Base-by-base conservation (phyloP, 1,140 invertebrate genomes). In the Lucilia sericata region DNA sequence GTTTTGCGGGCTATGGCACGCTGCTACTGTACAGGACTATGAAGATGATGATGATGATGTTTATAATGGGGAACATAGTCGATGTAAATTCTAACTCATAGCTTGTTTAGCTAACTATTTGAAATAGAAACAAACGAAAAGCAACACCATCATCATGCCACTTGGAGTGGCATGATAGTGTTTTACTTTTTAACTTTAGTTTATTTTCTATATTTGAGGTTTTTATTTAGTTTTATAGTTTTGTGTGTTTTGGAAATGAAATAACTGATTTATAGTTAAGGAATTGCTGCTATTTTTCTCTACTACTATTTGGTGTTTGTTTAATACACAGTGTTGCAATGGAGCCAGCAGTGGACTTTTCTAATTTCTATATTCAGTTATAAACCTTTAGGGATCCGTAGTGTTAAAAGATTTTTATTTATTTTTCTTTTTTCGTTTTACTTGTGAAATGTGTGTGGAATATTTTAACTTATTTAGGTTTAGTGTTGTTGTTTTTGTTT, bases 211-310 rank as follows among this genome's bases (percentile, higher is more conserved):
- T 55, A 55, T 55, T 55, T 55, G 51, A 55, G 51, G 51, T 55
- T 55, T 55, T 55, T 55, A 55, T 55, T 55, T 55, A 55, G 51
- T 55, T 55, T 55, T 42, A 42, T 2, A 55, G 51, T 4, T 55
- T 30, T 30, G 25, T 55, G 51, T 55, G 51, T 55, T 30, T 55
- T 55, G 51, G 51, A 55, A 55, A 55, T 55, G 51, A 55, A 17
- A 55, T 55, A 55, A 55, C 51, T 55, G 51, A 55, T 55, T 55
- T 55, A 55, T 55, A 55, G 51, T 55, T 55, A 55, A 55, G 51
- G 51, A 55, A 5, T 55, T 42, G 42, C 10, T 42, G 42, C 42
- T 42, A 10, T 42, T 42, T 7, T 30, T 30, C 25, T 30, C 1
- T 30, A 2, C 25, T 30, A 30, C 25, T 42, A 42, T 42, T 42